phyloP scores from a whole-genome alignment of 1,140 invertebrate genomes.

The Pinna nobilis region DNA sequence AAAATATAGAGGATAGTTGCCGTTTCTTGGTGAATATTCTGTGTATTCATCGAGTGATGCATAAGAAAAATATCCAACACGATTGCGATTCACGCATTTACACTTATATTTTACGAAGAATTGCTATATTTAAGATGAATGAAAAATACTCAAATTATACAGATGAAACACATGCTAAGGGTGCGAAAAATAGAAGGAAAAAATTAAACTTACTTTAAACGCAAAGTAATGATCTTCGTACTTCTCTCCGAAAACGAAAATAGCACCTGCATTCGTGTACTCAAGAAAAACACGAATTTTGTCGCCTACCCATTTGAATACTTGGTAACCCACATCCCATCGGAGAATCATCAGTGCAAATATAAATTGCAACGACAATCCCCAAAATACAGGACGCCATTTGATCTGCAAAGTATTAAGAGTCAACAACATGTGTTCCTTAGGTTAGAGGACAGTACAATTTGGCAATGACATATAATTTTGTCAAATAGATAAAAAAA shows the following conservation, averaged over 20 bases:
- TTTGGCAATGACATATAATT: not conserved
- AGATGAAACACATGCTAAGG: too few species aligned
- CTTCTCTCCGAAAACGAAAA: conserved; percentile 87
- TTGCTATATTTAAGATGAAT: too few species aligned
- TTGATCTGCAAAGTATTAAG: conserved; percentile 50
- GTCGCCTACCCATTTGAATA: conserved; percentile 87
- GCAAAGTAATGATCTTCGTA: conserved; percentile 65
- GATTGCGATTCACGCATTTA: too few species aligned
- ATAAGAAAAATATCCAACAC: too few species aligned
- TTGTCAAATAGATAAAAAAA: not conserved
- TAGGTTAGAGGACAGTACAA: not conserved
- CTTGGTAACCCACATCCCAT: conserved; percentile 84
- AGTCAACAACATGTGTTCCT: not conserved
- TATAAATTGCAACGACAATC: conserved; percentile 87
- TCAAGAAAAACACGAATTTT: conserved; percentile 83
- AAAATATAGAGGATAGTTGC: too few species aligned
- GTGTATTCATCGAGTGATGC: too few species aligned
- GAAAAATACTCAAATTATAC: too few species aligned
- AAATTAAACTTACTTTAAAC: conserved; percentile 50
- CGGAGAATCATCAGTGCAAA: conserved; percentile 90
- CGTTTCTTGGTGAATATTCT: too few species aligned
- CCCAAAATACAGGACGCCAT: conserved; percentile 76
- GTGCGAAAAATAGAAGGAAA: too few species aligned
- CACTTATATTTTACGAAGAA: too few species aligned
- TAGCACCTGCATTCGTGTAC: conserved; percentile 85